Evolutionary conservation across 2,797 vertebrate genomes (phyloP), one percentile per base, ranked within the genome.

Genomic region (Clarias fuscus): DNA sequence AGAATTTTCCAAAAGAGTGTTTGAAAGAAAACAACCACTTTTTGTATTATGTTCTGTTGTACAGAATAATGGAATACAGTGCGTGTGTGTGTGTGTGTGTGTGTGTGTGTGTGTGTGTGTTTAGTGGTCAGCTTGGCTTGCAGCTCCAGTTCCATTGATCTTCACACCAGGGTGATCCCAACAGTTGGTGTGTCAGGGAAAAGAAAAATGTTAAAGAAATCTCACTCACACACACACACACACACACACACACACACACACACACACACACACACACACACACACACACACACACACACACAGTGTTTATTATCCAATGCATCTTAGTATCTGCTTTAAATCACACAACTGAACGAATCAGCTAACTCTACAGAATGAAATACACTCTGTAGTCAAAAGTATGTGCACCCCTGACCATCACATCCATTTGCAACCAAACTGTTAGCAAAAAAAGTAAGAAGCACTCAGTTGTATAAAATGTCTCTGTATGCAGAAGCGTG

Each of bases 201-300:
- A 14, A 75, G 40, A 75, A 43, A 75, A 75, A 53, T 48, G 40
- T 75, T 43, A n/a, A 48, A 75, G 11, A 75, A n/a, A 15, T 7
- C n/a, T 76, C 11, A 56, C 72, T 53, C 73, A 76, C 72, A 76
- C 76, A 79, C 58, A 79, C 76, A 79, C 77, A 62, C 56, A 61
- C 58, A 56, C 72, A 75, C 73, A 76, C 72, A 76, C 76, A 79
- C 58, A 79, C 76, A 79, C 77, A 62, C 56, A 61, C 58, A 62
- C 58, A 61, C 77, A 79, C 77, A 79, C 56, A 59, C 53, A 59
- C 53, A 77, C 76, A 30, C 76, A 22, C 18, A 43, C 43, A 43
- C 43, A 43, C 43, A 43, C 43, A 67, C 65, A 67, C 4, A 17
- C 53, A 77, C 72, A 73, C 72, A 73, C 40, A 40, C n/a, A 43